Conservation (phyloP, 2,888 invertebrate species). For the Volucella bombylans region DNA sequence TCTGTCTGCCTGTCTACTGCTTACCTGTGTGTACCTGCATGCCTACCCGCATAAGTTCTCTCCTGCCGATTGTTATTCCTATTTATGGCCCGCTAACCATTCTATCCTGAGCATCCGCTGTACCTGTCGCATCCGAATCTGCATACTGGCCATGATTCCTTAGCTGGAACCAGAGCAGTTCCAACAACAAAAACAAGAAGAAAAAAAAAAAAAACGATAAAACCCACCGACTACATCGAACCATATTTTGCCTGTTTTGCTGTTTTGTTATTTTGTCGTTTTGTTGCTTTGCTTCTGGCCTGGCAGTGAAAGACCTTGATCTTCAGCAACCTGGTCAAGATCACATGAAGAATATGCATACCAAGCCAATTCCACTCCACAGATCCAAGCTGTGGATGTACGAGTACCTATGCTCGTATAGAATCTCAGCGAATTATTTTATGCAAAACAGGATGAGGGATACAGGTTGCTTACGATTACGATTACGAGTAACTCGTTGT, state of each 20-base stretch:
- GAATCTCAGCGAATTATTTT: constrained; percentile 73
- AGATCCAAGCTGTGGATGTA: not conserved
- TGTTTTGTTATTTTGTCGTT: no score
- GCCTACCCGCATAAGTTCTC: constrained; percentile 63
- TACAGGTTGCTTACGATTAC: constrained; percentile 61
- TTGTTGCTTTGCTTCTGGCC: constrained; percentile 11
- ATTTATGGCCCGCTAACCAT: constrained; percentile 72
- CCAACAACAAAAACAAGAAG: constrained; percentile 6
- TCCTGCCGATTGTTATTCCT: constrained; percentile 72
- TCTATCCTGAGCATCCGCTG: constrained; percentile 67
- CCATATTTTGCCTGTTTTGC: constrained; percentile 47
- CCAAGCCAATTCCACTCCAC: not conserved
- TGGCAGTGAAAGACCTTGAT: constrained; percentile 65
- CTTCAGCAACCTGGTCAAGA: constrained; percentile 73
- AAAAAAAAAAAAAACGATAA: constrained; percentile 14
- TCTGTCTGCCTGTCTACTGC: constrained; percentile 62
- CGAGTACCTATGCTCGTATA: constrained; percentile 54
- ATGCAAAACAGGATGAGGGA: constrained; percentile 73
- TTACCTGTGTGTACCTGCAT: constrained; percentile 34
- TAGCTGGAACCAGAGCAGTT: constrained; percentile 6
- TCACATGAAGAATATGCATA: constrained; percentile 72
- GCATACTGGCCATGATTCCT: constrained; percentile 55
- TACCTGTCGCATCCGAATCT: constrained; percentile 72
- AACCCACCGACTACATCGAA: constrained; percentile 35
- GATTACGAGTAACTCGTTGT: constrained; percentile 47